Conservation (phyloP, 2,797 vertebrate species). For the Muscicapa comitata region DNA sequence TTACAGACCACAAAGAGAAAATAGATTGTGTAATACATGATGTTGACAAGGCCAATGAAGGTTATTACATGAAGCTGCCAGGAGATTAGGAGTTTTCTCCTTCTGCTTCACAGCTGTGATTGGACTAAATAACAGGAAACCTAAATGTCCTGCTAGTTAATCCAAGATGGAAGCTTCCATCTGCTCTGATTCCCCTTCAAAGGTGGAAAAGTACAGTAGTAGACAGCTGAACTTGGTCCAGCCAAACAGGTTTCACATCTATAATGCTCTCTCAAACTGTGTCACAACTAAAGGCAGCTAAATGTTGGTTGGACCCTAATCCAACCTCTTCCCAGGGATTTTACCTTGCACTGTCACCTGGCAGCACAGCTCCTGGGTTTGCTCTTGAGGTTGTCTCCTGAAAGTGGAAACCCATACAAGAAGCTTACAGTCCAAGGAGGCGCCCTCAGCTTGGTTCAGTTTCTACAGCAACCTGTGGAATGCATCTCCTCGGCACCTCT, state of each 20-base stretch:
- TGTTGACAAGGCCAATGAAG: background rate
- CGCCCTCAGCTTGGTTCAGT: background rate
- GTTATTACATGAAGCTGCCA: background rate
- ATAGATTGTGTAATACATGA: background rate
- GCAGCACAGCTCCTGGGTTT: background rate
- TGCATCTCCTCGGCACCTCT: background rate
- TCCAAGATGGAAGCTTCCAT: background rate
- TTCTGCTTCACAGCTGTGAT: background rate
- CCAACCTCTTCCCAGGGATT: background rate
- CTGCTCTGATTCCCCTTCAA: background rate
- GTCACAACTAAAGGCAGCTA: background rate
- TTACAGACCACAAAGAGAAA: background rate
- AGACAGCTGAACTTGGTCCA: background rate
- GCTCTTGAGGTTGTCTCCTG: background rate
- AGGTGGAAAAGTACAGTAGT: background rate
- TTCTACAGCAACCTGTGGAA: background rate
- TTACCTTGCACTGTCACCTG: background rate
- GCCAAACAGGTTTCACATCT: background rate
- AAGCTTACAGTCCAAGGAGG: background rate
- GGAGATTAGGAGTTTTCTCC: background rate
- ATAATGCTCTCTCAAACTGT: background rate
- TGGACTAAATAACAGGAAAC: background rate
- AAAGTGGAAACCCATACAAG: background rate
- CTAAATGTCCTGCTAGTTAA: background rate
- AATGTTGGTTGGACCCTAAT: background rate